phyloP scores from a whole-genome alignment of 2,113 vertebrate species.

The Dunckerocampus dactyliophorus region DNA sequence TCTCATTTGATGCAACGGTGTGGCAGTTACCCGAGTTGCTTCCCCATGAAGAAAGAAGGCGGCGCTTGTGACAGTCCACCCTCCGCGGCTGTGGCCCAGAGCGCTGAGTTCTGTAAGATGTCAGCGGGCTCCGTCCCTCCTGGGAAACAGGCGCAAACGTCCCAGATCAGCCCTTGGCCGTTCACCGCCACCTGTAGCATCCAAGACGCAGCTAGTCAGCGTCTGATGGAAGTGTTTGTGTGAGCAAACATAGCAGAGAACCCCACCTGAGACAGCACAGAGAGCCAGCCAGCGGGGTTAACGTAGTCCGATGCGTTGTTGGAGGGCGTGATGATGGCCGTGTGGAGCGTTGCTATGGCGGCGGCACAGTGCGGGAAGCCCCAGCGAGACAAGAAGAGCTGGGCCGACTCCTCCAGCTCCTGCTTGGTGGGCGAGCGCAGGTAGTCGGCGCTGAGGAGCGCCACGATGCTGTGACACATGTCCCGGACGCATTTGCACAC shows the following conservation, averaged over 20 bases:
- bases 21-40: conserved; percentile 49
- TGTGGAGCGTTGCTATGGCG: conserved; percentile 70
- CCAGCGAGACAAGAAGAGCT: conserved; percentile 55
- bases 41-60: conserved; percentile 61
- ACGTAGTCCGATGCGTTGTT: conserved; percentile 68
- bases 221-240: background rate
- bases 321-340: conserved; percentile 74
- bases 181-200: conserved; percentile 67
- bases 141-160: conserved; percentile 76
- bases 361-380: conserved; percentile 76
- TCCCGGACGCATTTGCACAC: conserved; percentile 75
- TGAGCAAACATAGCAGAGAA: background rate
- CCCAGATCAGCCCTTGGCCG: conserved; percentile 70
- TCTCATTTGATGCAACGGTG: background rate
- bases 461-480: conserved; percentile 75
- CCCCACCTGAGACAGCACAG: conserved; percentile 66
- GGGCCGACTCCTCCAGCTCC: conserved; percentile 63
- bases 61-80: conserved; percentile 62
- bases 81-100: conserved; percentile 71
- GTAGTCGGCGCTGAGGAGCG: conserved; percentile 67
- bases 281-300: conserved; percentile 76
- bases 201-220: background rate
- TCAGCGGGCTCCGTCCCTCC: conserved; percentile 71
- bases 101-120: conserved; percentile 72
- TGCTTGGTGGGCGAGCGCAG: conserved; percentile 58